phyloP scores from a whole-genome alignment of 2,113 vertebrate genomes.

The Myotis brandtii region DNA sequence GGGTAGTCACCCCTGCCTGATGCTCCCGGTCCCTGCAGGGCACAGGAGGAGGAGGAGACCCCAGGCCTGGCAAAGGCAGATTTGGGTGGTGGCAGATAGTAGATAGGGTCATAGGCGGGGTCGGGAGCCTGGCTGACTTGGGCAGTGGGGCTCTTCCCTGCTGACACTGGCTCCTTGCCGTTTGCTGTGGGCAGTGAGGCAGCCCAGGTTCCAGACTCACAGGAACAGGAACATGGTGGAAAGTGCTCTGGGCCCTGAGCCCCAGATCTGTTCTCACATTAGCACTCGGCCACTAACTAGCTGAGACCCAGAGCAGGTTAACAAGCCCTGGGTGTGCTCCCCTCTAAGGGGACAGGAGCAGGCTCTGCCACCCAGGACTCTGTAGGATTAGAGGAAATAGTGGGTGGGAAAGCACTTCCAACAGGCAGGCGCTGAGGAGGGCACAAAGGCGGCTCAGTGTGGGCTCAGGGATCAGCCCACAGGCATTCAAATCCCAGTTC shows the following conservation, averaged over 20 bases:
- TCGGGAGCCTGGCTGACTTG: neutral
- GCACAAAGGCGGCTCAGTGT: constrained; percentile 5
- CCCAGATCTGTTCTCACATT: neutral
- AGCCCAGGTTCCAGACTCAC: neutral
- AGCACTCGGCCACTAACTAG: neutral
- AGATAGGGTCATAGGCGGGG: neutral
- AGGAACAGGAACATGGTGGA: neutral
- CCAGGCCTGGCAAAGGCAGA: neutral
- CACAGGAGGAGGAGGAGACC: neutral
- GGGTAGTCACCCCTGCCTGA: neutral
- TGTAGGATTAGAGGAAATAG: neutral
- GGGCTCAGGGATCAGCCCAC: constrained; percentile 13
- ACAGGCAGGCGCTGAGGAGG: neutral
- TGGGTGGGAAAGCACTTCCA: neutral
- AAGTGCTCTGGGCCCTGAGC: neutral
- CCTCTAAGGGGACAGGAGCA: neutral
- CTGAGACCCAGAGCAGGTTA: neutral
- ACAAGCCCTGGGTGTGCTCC: neutral
- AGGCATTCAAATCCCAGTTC: neutral
- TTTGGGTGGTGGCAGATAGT: neutral
- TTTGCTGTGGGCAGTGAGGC: neutral
- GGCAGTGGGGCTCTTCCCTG: neutral
- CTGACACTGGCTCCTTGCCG: neutral
- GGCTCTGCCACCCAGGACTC: neutral
- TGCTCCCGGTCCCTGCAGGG: neutral